Base-by-base conservation (phyloP, 2,888 invertebrate genomes). In the Lasioglossum leucozonium region DNA sequence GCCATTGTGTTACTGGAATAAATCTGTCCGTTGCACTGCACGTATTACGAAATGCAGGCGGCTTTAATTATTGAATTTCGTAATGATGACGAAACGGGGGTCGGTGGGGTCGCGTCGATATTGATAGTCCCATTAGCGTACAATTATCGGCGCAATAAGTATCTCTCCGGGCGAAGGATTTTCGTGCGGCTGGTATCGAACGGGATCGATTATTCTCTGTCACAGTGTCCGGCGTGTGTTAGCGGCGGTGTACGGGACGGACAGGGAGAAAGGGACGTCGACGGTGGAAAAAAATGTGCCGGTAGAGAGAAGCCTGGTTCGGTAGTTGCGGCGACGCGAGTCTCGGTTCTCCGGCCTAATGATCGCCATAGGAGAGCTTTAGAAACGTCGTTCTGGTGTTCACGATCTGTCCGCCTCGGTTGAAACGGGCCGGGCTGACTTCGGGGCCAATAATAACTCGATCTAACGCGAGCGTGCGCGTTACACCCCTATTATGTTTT, bases 401-500 rank as follows among this genome's bases (percentile, higher is more conserved):
- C 78, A 30, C 58, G 85, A 85, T 18, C 55, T 26, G 73, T 73
- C 79, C 42, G 77, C 30, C 37, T 51, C 34, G 44, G 71, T 26
- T n/a, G 58, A 62, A 44, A 69, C 81, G 44, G 47, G 34, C 30
- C 26, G 58, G 58, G 26, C 76, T 42, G 72, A 47, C 58, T 58
- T 13, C 58, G 13, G 18, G 65, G 58, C 73, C 71, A 69, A 87
- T 82, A 78, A 87, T 87, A 88, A 78, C 76, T 69, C 85, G 85
- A 87, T 85, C 77, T 77, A 83, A 87, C 51, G 51, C 51, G 51
- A 11, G 40, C 75, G 58, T 76, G 58, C 80, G 58, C 80, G 88
- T 88, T 88, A 87, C 88, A 82, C 88, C 88, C 84, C 86, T 88
- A 88, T 88, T 88, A 88, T 88, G 88, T 88, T 88, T 80, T 86